These are phyloP conservation scores for Anisognathus igniventris DNA, from an alignment of 2,797 vertebrate species.

Conservation along the genomic window DNA sequence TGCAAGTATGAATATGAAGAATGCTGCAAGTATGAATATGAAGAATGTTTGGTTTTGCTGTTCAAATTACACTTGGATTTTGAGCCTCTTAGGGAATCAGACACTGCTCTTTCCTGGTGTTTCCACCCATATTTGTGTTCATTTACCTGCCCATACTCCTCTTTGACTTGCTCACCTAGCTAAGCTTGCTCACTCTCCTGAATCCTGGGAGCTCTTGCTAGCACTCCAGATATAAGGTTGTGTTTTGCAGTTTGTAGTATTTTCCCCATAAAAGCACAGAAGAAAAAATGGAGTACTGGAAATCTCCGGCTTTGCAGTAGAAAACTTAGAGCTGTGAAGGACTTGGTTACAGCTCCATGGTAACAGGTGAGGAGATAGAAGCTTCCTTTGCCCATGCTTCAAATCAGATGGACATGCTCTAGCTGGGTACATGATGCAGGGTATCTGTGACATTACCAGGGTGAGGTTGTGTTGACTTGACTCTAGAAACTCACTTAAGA, in stretches of 20 bases:
- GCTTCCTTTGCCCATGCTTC: neutral
- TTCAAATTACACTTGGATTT: neutral
- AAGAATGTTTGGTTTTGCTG: neutral
- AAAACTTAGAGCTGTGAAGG: neutral
- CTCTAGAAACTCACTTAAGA: neutral
- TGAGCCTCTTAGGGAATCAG: neutral
- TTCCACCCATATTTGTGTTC: neutral
- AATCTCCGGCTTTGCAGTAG: neutral
- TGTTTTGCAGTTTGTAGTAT: neutral
- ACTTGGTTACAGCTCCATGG: neutral
- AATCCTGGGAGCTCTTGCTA: neutral
- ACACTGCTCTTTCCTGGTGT: neutral
- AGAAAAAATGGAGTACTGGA: neutral
- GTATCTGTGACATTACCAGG: neutral
- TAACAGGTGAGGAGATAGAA: neutral
- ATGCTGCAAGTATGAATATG: neutral
- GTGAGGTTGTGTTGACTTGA: neutral
- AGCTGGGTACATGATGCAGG: neutral
- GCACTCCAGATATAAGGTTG: neutral
- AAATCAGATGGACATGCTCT: neutral
- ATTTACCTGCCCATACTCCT: neutral
- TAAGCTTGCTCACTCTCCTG: neutral
- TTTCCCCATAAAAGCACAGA: neutral
- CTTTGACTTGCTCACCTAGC: neutral
- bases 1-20: neutral